Percentiles rank a stretch among this genome's conserved stretches.
These are phyloP conservation scores for Chiridota heheva DNA, from an alignment of 35 echinoderm and acorn worm species.

Conservation along the genomic window DNA sequence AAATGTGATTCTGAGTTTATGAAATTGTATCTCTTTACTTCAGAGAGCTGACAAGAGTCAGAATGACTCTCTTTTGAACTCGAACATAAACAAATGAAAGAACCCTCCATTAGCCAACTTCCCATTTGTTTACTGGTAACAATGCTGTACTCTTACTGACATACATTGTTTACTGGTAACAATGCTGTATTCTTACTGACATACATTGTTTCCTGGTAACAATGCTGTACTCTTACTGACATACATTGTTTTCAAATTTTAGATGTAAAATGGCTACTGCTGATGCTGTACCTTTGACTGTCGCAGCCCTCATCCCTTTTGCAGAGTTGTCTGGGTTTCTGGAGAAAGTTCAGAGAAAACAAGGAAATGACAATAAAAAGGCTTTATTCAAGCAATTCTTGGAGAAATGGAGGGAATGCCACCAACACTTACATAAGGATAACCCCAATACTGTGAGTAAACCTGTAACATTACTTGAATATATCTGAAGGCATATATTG, in stretches of 20 bases:
- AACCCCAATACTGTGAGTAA: conserved; percentile 64
- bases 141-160: neutral
- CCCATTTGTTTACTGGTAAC: too few species aligned
- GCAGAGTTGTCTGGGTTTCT: conserved; percentile 79
- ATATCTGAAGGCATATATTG: neutral
- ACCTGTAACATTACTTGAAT: neutral
- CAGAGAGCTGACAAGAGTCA: too few species aligned
- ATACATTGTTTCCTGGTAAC: neutral
- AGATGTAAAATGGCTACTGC: neutral
- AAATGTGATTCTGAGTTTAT: too few species aligned
- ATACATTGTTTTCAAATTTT: neutral
- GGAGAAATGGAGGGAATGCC: conserved; percentile 83
- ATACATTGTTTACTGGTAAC: too few species aligned
- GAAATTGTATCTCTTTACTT: too few species aligned
- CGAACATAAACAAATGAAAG: too few species aligned
- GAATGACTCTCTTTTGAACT: too few species aligned
- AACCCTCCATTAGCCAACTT: too few species aligned
- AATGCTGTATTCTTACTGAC: neutral
- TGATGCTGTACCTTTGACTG: neutral
- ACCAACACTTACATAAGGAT: conserved; percentile 64
- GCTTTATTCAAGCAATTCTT: conserved; percentile 83
- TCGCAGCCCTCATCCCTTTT: conserved; percentile 84
- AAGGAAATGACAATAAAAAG: conserved; percentile 84
- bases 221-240: neutral
- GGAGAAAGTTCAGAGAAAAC: conserved; percentile 92